Evolutionary conservation across 53 echinoderm and acorn worm species (phyloP), one percentile per base, ranked within the genome.

Genomic region (Temnopleurus reevesii): DNA sequence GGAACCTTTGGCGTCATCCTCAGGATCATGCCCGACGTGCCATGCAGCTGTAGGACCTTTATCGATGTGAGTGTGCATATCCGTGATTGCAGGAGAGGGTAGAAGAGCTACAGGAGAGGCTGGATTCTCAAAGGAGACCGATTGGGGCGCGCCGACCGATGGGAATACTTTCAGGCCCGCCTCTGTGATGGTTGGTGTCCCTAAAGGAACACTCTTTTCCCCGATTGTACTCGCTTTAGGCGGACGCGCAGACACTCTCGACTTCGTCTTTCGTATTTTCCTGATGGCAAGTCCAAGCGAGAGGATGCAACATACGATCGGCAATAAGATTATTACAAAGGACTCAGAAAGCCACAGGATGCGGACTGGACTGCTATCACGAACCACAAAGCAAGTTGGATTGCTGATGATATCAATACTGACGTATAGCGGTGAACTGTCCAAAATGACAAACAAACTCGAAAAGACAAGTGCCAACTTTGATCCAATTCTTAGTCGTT

Each of bases 321-420:
- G 61, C 8, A 60, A 44, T 2, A 46, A 19, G 19, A 85, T 27
- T 10, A 85, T 43, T 17, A 85, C 6, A 0, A 60, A 38, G 12
- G 24, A 44, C 30, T 60, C 86, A 4, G 30, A 13, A 25, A 38
- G 13, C 86, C 86, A 85, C 23, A 60, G 1, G 12, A 9, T 27
- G 5, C 15, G 36, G 3, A 59, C 2, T 13, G 53, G 54, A 3
- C 33, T 35, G 25, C 13, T 45, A 29, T 85, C 61, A 43, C 41
- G 43, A 28, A 44, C 46, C 23, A 85, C 2, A 8, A 45, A 85
- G 45, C 86, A 85, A 12, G 86, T 26, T 3, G 86, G 86, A 25
- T 59, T 34, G 1, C 46, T 1, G 10, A 5, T 19, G 27, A 85
- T 60, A 8, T 85, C n/a, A 8, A 79, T 12, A 10, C 0, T 1